These are phyloP conservation scores for Tetragnatha versicolor DNA, from an alignment of 1,140 invertebrate genomes.

Conservation along the genomic window DNA sequence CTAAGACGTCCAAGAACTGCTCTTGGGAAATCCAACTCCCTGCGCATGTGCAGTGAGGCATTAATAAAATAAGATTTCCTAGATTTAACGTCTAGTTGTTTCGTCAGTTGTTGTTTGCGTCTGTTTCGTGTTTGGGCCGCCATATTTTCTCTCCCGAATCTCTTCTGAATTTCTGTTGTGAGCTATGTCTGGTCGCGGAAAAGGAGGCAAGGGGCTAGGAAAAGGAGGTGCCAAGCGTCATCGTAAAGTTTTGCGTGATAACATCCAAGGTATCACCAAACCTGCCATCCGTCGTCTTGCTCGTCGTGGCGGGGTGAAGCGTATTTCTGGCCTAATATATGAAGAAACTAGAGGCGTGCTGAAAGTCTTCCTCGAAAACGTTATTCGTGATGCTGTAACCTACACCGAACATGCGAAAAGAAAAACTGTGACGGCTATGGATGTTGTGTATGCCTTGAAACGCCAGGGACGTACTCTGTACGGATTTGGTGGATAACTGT, in stretches of 20 bases:
- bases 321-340: slow-evolving; percentile 78
- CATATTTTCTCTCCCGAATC: no score
- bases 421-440: slow-evolving; percentile 85
- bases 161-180: no score
- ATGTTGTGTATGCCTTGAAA: slow-evolving; percentile 85
- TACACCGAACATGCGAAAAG: slow-evolving; percentile 83
- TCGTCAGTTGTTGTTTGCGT: no score
- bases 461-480: slow-evolving; percentile 76
- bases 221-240: slow-evolving; percentile 65
- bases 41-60: no score
- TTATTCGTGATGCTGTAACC: slow-evolving; percentile 83
- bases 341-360: slow-evolving; percentile 75
- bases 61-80: no score
- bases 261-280: slow-evolving; percentile 78
- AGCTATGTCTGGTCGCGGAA: slow-evolving; percentile 64
- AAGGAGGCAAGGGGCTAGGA: slow-evolving; percentile 65
- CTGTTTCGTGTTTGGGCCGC: no score
- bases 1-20: no score
- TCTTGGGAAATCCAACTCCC: no score
- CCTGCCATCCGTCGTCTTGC: slow-evolving; percentile 74
- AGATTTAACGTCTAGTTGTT: no score
- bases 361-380: slow-evolving; percentile 83
- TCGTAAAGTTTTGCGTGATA: slow-evolving; percentile 71
- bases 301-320: slow-evolving; percentile 77
- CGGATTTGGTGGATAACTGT: slow-evolving; percentile 68